A percentile compares a stretch with the other conserved stretches of the same genome.
Conservation (phyloP, 2,113 vertebrate genomes). For the Pedionomus torquatus region DNA sequence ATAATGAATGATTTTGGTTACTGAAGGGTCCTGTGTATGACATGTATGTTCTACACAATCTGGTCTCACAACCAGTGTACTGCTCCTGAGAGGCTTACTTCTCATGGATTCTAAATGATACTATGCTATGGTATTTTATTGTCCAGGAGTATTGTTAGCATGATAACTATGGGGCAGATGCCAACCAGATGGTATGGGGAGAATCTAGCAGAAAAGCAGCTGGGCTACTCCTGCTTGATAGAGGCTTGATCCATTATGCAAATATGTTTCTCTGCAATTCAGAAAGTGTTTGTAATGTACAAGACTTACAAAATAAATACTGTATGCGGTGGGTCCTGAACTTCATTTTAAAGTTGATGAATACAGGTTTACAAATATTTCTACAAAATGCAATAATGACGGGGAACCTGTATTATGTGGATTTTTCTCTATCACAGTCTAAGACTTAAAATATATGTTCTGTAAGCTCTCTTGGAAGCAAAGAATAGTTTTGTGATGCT, state of each 20-base stretch:
- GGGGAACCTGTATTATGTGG: neutral
- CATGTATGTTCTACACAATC: neutral
- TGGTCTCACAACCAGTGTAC: neutral
- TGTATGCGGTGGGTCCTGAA: neutral
- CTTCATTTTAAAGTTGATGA: neutral
- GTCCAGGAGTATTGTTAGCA: neutral
- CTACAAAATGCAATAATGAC: neutral
- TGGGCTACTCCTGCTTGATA: neutral
- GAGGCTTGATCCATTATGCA: neutral
- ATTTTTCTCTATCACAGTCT: neutral
- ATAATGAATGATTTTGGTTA: neutral
- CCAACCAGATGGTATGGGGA: conserved; percentile 22
- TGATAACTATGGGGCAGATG: neutral
- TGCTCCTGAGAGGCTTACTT: neutral
- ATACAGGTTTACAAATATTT: neutral
- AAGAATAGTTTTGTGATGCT: neutral
- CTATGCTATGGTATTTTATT: conserved; percentile 4
- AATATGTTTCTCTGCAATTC: conserved; percentile 17
- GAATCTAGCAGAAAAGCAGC: conserved; percentile 11
- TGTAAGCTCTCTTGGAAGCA: neutral
- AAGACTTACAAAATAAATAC: neutral
- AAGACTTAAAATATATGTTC: neutral
- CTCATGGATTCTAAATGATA: neutral
- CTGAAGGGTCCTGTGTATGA: neutral
- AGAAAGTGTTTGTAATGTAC: neutral